phyloP scores from a whole-genome alignment of 2,797 vertebrate genomes.

The Sphaeramia orbicularis region DNA sequence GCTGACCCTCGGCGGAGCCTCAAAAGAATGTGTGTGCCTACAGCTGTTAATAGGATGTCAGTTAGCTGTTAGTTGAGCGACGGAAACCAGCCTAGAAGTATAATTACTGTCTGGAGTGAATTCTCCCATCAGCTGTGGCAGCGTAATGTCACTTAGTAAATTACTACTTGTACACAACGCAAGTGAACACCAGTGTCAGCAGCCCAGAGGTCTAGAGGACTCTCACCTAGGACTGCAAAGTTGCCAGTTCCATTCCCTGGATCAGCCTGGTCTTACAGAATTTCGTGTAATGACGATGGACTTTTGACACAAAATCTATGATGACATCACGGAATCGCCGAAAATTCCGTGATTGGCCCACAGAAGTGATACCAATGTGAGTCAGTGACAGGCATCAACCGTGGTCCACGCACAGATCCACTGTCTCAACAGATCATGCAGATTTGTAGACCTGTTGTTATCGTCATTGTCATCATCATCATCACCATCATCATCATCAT shows the following conservation, averaged over 20 bases:
- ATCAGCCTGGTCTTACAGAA: too few relatives aligned
- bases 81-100: slow-evolving; percentile 54
- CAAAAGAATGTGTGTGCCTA: slow-evolving; percentile 43
- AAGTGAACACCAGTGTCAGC: slow-evolving; percentile 33
- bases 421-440: neutral
- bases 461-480: too few relatives aligned
- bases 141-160: slow-evolving; percentile 57
- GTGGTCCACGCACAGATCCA: neutral
- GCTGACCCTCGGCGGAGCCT: slow-evolving; percentile 58
- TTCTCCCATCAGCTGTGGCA: slow-evolving; percentile 60
- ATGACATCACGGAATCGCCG: too few relatives aligned
- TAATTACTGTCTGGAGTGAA: slow-evolving; percentile 69
- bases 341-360: too few relatives aligned
- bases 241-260: slow-evolving; percentile 17
- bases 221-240: neutral
- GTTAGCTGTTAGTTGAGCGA: slow-evolving; percentile 67
- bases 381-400: too few relatives aligned
- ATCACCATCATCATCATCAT: too few relatives aligned
- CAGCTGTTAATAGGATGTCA: slow-evolving; percentile 73
- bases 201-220: slow-evolving; percentile 55
- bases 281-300: too few relatives aligned
- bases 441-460: too few relatives aligned
- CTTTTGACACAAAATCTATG: too few relatives aligned
- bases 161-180: slow-evolving; percentile 20
- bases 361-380: too few relatives aligned